Evolutionary conservation across 2,797 vertebrate species (phyloP), one percentile per base, ranked within the genome.

Genomic region (Pyrocephalus nanus): DNA sequence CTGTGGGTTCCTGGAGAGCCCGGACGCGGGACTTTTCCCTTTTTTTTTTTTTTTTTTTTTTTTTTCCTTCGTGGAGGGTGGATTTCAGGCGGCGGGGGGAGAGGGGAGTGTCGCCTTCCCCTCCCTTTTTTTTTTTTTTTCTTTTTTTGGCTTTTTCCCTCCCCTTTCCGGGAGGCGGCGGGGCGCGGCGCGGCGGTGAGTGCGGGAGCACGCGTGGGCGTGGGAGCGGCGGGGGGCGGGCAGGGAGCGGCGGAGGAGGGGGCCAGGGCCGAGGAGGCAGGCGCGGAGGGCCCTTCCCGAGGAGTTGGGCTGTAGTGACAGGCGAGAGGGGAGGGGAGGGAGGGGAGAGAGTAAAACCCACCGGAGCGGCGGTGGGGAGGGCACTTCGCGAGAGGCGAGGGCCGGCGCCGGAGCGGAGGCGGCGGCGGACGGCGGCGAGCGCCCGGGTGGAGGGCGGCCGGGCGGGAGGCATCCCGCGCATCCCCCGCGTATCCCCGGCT

Each of bases 171-270:
- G 57, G 86, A 62, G 67, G 82, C 95, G 96, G 96, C 92, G 95
- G 92, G 85, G 95, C 95, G 97, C 96, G 96, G 93, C 90, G 93
- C 96, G 96, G 93, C 88, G 93, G 78, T 93, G 97, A 92, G 88
- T 74, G 78, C 3, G 66, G 90, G 93, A 93, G 87, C 84, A 82
- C 92, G 95, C 86, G 90, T 77, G 90, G 83, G 86, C 88, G 83
- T 83, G 85, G 79, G 83, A 67, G 83, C 42, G 74, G 55, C 47
- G 60, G 51, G 88, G 83, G 87, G 88, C 71, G 94, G 94, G 95
- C 88, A 88, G 94, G 95, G 94, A 86, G 93, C 48, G 66, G 91
- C 69, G 80, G 79, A 78, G 86, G 92, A 64, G 81, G 84, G 75
- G 80, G 87, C 69, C 66, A 26, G 75, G 78, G 90, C 79, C 90